A percentile compares a stretch with the other conserved stretches of the same genome.
phyloP scores from a whole-genome alignment of 2,888 invertebrate species.

The Zelleria hepariella region DNA sequence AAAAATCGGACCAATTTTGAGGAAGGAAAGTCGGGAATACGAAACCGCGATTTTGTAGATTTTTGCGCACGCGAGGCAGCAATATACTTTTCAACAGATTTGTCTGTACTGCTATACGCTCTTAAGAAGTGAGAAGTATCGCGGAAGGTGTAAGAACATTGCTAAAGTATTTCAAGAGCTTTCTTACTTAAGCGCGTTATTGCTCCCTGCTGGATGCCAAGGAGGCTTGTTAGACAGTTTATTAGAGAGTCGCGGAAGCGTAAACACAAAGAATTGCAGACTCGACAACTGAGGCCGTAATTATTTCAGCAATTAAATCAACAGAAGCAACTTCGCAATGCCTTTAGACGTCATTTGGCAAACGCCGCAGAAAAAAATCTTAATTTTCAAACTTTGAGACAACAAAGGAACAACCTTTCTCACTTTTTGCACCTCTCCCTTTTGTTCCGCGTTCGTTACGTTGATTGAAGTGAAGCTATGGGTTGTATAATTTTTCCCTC shows the following conservation, averaged over 20 bases:
- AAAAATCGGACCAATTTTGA: no score
- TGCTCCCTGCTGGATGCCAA: neutral
- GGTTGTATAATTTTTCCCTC: constrained; percentile 6
- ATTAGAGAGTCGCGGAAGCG: neutral
- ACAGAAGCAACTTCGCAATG: constrained; percentile 35
- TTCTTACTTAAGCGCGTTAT: neutral
- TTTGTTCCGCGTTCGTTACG: constrained; percentile 12
- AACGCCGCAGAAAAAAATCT: constrained; percentile 35
- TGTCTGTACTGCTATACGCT: no score
- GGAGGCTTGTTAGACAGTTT: neutral
- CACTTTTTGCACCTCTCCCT: constrained; percentile 34
- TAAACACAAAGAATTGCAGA: constrained; percentile 4
- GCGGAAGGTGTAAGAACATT: neutral
- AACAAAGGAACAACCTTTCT: constrained; percentile 42
- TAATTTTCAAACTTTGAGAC: constrained; percentile 55
- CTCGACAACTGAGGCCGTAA: constrained; percentile 54
- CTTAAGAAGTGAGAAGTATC: neutral
- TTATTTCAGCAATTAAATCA: constrained; percentile 57
- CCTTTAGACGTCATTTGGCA: constrained; percentile 39
- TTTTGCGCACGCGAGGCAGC: no score
- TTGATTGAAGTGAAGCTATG: constrained; percentile 10
- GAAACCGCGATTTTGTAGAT: no score
- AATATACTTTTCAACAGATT: no score
- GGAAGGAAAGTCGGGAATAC: no score
- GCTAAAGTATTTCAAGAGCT: neutral